Conservation (phyloP, 2,797 vertebrate genomes). For the Hipposideros larvatus region DNA sequence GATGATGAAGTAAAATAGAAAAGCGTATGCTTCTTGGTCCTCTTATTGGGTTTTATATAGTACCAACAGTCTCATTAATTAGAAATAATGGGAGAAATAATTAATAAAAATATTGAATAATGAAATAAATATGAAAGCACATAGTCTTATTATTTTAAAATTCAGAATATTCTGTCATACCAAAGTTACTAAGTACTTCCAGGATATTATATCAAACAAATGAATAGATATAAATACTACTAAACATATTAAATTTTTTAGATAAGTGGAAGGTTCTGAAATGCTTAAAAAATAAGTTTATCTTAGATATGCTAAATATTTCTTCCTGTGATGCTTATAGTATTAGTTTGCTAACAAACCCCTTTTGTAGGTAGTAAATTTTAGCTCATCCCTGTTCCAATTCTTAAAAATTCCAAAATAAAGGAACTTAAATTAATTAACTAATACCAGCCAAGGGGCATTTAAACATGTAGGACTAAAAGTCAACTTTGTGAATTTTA, state of each 20-base stretch:
- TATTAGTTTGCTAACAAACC: neutral
- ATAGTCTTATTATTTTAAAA: conserved; percentile 22
- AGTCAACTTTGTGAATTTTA: conserved; percentile 63
- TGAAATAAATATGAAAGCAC: neutral
- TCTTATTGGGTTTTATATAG: neutral
- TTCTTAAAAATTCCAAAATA: conserved; percentile 55
- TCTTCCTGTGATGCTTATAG: neutral
- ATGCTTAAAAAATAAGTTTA: conserved; percentile 49
- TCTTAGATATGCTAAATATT: conserved; percentile 29
- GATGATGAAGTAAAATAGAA: neutral
- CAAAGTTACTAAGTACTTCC: neutral
- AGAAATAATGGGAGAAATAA: neutral
- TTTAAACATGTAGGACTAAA: conserved; percentile 42
- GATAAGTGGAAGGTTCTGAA: neutral
- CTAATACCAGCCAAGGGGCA: conserved; percentile 26
- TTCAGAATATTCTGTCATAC: neutral
- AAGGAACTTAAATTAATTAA: conserved; percentile 40
- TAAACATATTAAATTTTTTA: neutral
- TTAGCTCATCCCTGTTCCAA: conserved; percentile 7
- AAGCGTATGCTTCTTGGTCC: neutral
- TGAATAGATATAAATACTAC: neutral
- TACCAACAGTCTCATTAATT: neutral
- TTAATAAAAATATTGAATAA: conserved; percentile 1
- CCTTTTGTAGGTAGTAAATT: neutral
- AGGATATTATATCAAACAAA: conserved; percentile 28